phyloP scores from a whole-genome alignment of 2,113 vertebrate genomes.

The Aviceda subcristata region DNA sequence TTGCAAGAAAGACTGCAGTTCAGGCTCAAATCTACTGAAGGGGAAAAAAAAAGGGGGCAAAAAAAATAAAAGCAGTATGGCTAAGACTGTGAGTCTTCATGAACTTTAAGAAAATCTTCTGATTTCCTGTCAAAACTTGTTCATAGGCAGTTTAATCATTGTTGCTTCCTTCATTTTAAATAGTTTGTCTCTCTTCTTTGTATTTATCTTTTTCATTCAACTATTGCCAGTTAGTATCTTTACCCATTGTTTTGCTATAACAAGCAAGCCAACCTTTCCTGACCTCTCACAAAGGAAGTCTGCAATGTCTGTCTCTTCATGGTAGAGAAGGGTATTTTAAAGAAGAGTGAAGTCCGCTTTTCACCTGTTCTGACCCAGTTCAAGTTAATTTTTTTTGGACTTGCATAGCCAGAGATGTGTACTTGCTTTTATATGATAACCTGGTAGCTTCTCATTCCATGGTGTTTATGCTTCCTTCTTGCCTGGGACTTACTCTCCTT shows the following conservation, averaged over 20 bases:
- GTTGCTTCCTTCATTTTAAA: not conserved
- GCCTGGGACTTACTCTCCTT: not conserved
- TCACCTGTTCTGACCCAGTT: not conserved
- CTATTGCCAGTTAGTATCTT: not conserved
- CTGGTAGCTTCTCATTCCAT: not conserved
- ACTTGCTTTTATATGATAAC: not conserved
- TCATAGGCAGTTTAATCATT: not conserved
- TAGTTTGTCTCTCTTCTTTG: not conserved
- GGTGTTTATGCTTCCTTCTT: not conserved
- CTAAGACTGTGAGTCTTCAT: not conserved
- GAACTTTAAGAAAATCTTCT: not conserved
- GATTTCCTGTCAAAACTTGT: not conserved
- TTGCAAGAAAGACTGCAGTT: not conserved
- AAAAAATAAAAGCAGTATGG: not conserved
- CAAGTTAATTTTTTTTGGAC: not conserved
- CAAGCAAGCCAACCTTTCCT: not conserved
- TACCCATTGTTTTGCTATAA: not conserved
- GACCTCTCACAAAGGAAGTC: not conserved
- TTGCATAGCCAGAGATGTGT: not conserved
- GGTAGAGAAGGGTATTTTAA: not conserved
- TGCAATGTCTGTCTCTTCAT: not conserved
- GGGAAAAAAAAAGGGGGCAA: not conserved
- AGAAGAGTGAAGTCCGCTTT: not conserved
- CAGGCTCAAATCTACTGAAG: not conserved
- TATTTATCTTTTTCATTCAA: not conserved